Evolutionary conservation across 64 coral and sea anemone species (phyloP).

Genomic region (Montipora sp.): DNA sequence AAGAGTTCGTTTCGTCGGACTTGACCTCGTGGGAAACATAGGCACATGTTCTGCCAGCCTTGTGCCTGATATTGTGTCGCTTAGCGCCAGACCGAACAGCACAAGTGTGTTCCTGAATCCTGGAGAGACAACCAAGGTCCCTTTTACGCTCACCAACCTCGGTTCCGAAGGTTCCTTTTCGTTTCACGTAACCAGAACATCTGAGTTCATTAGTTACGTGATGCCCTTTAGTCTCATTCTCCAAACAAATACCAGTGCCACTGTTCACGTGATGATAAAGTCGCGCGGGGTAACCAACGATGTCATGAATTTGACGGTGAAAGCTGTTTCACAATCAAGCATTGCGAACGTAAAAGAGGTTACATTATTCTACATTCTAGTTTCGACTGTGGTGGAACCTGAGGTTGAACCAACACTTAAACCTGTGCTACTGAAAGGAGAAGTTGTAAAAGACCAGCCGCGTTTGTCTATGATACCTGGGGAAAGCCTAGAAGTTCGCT

Average conservation of each 20-base stretch:
- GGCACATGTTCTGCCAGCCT: slow-evolving; percentile 16
- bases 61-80: slow-evolving; percentile 3
- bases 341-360: neutral
- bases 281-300: neutral
- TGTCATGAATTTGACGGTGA: neutral
- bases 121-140: neutral
- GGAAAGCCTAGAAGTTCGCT: neutral
- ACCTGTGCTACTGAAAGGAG: neutral
- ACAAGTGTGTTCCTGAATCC: neutral
- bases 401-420: neutral
- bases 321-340: slow-evolving; percentile 1
- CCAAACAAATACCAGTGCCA: neutral
- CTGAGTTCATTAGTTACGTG: neutral
- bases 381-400: neutral
- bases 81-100: slow-evolving; percentile 12
- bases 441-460: too few species aligned
- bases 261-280: slow-evolving; percentile 21
- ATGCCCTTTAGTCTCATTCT: slow-evolving; percentile 26
- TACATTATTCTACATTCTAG: neutral
- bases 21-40: slow-evolving; percentile 46
- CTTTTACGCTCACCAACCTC: slow-evolving; percentile 28
- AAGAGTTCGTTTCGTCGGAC: slow-evolving; percentile 19
- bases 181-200: neutral
- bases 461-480: neutral
- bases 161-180: slow-evolving; percentile 21